Conservation (phyloP, 2,797 vertebrate species). For the Sarcoramphus papa region DNA sequence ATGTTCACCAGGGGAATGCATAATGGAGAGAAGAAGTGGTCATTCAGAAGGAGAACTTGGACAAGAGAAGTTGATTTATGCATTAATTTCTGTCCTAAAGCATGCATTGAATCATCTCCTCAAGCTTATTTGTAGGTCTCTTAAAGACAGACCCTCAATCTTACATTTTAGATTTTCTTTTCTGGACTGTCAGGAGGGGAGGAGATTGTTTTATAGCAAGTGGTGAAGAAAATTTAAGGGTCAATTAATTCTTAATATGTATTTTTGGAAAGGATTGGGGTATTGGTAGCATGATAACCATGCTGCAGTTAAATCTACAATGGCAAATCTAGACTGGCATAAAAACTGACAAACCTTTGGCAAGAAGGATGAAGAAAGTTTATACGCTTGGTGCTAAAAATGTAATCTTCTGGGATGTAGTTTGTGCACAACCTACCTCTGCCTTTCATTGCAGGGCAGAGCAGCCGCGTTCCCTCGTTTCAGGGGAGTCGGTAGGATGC, state of each 20-base stretch:
- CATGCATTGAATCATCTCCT: background rate
- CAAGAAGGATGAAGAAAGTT: background rate
- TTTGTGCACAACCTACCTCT: background rate
- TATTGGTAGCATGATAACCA: too few relatives aligned
- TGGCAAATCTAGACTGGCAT: background rate
- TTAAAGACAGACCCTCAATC: background rate
- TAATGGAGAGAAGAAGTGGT: background rate
- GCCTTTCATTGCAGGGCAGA: rapidly evolving
- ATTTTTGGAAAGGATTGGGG: background rate
- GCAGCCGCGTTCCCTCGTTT: rapidly evolving
- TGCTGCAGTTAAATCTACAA: background rate
- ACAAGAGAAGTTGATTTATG: background rate
- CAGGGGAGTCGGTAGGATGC: background rate
- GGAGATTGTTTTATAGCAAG: background rate
- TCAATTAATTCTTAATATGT: background rate
- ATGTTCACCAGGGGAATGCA: rapidly evolving
- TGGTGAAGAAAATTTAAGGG: background rate
- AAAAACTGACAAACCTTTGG: background rate
- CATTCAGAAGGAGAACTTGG: background rate
- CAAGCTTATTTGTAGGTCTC: background rate
- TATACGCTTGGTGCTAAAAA: rapidly evolving
- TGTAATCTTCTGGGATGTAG: background rate
- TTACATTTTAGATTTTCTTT: background rate
- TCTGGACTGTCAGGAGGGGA: background rate
- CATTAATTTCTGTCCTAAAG: background rate